These are phyloP conservation scores for Corythornis cristatus DNA, from an alignment of 2,113 vertebrate species.

Conservation along the genomic window DNA sequence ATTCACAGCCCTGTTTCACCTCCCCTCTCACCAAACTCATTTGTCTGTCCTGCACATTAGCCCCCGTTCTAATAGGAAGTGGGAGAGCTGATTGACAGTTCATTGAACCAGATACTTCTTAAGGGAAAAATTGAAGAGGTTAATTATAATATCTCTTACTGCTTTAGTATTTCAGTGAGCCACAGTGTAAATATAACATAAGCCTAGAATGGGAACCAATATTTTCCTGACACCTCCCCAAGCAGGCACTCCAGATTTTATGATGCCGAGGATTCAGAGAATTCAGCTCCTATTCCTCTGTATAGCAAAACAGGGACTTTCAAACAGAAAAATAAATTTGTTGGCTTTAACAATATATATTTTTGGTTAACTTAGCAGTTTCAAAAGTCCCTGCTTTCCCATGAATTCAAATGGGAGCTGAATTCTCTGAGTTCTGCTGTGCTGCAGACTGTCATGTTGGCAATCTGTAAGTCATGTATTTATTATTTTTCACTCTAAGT, in stretches of 20 bases:
- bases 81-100: slow-evolving; percentile 43
- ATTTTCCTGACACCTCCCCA: slow-evolving; percentile 66
- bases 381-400: slow-evolving; percentile 57
- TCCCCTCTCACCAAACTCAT: neutral
- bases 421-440: slow-evolving; percentile 43
- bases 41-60: neutral
- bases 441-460: slow-evolving; percentile 34
- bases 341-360: slow-evolving; percentile 69
- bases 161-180: slow-evolving; percentile 51
- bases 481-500: slow-evolving; percentile 50
- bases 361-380: slow-evolving; percentile 68
- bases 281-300: slow-evolving; percentile 39
- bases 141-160: slow-evolving; percentile 59
- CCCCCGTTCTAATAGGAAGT: neutral
- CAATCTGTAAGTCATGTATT: slow-evolving; percentile 47
- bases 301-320: slow-evolving; percentile 63
- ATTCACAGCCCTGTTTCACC: neutral
- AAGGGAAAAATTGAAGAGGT: slow-evolving; percentile 48
- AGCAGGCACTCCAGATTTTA: slow-evolving; percentile 64
- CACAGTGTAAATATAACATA: slow-evolving; percentile 35
- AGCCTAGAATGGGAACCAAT: slow-evolving; percentile 55
- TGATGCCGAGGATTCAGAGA: slow-evolving; percentile 54
- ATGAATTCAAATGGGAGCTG: slow-evolving; percentile 65
- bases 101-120: slow-evolving; percentile 49
- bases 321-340: slow-evolving; percentile 61